phyloP scores from a whole-genome alignment of 2,113 vertebrate genomes.

The Rafetus swinhoei region DNA sequence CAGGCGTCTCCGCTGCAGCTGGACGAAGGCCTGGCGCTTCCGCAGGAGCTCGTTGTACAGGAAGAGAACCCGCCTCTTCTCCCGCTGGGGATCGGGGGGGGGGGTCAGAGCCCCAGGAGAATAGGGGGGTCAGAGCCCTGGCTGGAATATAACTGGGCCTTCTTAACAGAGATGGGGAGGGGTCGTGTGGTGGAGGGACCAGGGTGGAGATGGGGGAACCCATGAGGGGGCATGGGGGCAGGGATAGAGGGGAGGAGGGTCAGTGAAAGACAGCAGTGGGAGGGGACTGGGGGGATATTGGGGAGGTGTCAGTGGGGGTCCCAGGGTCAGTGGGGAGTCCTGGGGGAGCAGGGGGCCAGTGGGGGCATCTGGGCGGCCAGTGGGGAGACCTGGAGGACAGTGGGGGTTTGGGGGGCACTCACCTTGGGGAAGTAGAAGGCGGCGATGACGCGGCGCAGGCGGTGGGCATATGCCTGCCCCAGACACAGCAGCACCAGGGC shows the following conservation, averaged over 20 bases:
- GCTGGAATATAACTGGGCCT: too few species aligned
- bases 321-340: neutral
- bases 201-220: neutral
- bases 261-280: too few species aligned
- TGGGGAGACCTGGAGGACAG: neutral
- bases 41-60: slow-evolving; percentile 87
- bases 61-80: slow-evolving; percentile 86
- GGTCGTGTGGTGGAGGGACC: neutral
- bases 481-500: slow-evolving; percentile 78
- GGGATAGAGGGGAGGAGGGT: neutral
- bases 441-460: slow-evolving; percentile 82
- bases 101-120: neutral
- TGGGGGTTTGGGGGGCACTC: neutral
- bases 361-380: too few species aligned
- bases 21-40: slow-evolving; percentile 68
- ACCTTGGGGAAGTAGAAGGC: slow-evolving; percentile 90
- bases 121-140: too few species aligned
- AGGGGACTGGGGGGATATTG: too few species aligned
- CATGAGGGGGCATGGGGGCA: accelerated
- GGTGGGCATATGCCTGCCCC: slow-evolving; percentile 84
- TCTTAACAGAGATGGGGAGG: neutral
- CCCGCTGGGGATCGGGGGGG: slow-evolving; percentile 78
- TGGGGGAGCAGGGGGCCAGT: too few species aligned
- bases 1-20: slow-evolving; percentile 62
- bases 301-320: too few species aligned